These are phyloP conservation scores for Priocnemis perturbator DNA, from an alignment of 2,888 invertebrate species.

Conservation along the genomic window DNA sequence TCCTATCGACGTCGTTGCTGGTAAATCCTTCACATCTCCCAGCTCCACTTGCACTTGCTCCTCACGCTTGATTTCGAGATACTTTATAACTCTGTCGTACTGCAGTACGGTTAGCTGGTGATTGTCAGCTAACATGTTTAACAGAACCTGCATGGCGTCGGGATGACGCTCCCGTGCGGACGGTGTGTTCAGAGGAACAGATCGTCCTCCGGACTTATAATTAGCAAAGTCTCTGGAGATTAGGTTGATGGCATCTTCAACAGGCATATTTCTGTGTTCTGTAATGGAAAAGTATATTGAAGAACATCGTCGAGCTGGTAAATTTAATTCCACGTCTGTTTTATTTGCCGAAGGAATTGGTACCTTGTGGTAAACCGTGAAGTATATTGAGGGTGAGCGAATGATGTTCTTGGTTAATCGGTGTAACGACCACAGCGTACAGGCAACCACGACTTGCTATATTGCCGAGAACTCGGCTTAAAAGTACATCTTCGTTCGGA, in stretches of 20 bases:
- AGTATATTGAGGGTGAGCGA: slow-evolving; percentile 93
- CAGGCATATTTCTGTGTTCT: slow-evolving; percentile 97
- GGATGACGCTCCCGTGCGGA: slow-evolving; percentile 75
- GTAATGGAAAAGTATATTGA: slow-evolving; percentile 54
- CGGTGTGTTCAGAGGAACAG: slow-evolving; percentile 78
- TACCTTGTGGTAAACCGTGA: slow-evolving; percentile 93
- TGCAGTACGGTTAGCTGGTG: slow-evolving; percentile 85
- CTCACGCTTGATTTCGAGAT: slow-evolving; percentile 85
- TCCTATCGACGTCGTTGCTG: slow-evolving; percentile 73
- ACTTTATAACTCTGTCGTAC: slow-evolving; percentile 86
- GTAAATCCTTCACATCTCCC: slow-evolving; percentile 80
- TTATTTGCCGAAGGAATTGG: neutral
- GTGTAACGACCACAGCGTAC: slow-evolving; percentile 91
- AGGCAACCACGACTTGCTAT: slow-evolving; percentile 92
- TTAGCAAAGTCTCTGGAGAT: slow-evolving; percentile 84
- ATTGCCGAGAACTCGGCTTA: slow-evolving; percentile 87
- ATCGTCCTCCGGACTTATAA: slow-evolving; percentile 78
- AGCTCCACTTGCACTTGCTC: slow-evolving; percentile 86
- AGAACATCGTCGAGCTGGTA: neutral
- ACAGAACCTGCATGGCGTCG: slow-evolving; percentile 72
- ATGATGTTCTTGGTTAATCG: slow-evolving; percentile 89
- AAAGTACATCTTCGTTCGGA: slow-evolving; percentile 92
- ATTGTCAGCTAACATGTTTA: slow-evolving; percentile 90
- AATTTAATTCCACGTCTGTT: neutral
- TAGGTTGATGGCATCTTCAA: slow-evolving; percentile 91